A percentile compares a stretch with the other conserved stretches of the same genome.
phyloP scores from a whole-genome alignment of 2,113 vertebrate genomes.

The Chiloscyllium plagiosum region DNA sequence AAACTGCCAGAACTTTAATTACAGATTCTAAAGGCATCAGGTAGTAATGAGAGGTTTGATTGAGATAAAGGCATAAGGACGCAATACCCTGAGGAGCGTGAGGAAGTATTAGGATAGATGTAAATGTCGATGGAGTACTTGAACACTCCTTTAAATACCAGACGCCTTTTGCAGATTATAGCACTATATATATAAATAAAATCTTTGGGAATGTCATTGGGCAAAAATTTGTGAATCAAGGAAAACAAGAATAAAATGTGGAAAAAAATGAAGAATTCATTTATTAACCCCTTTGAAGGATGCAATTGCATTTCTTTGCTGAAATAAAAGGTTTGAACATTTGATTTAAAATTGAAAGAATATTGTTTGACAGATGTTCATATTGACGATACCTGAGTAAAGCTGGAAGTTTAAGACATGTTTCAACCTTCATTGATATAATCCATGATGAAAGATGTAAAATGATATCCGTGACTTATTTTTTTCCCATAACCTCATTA shows the following conservation, averaged over 20 bases:
- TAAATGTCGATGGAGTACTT: slow-evolving; percentile 21
- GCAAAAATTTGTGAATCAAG: slow-evolving; percentile 22
- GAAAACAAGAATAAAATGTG: slow-evolving; percentile 12
- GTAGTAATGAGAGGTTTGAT: slow-evolving; percentile 36
- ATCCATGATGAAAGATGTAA: background rate
- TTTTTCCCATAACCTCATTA: background rate
- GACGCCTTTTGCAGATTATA: background rate
- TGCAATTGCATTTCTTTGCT: background rate
- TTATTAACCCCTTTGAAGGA: slow-evolving; percentile 21
- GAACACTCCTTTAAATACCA: slow-evolving; percentile 27
- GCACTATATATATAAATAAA: slow-evolving; percentile 17
- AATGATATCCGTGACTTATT: background rate
- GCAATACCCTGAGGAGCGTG: slow-evolving; percentile 5
- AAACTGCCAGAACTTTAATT: slow-evolving; percentile 29
- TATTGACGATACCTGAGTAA: background rate
- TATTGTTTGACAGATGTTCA: background rate
- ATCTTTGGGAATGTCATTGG: slow-evolving; percentile 8
- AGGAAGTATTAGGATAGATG: slow-evolving; percentile 27
- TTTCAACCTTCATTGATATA: background rate
- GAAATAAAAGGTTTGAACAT: background rate
- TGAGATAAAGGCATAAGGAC: slow-evolving; percentile 25
- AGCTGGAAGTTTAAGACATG: background rate
- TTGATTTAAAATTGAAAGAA: slow-evolving; percentile 6
- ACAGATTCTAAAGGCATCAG: slow-evolving; percentile 17
- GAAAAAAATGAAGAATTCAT: background rate